phyloP scores from a whole-genome alignment of 2,888 invertebrate genomes.

The Heliconius ismenius region DNA sequence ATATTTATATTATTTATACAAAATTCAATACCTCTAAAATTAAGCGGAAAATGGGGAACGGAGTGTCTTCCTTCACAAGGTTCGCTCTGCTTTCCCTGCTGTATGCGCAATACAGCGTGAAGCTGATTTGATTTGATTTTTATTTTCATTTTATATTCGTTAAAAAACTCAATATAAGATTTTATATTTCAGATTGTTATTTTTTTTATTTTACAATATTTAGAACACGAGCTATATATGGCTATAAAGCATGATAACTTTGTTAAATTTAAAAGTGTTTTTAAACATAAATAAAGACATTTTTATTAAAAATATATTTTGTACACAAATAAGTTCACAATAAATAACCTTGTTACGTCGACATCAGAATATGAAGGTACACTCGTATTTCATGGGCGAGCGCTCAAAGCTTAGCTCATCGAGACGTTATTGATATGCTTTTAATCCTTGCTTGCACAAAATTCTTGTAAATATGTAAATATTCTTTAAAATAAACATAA shows the following conservation, averaged over 20 bases:
- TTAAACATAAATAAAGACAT: background rate
- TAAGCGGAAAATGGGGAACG: background rate
- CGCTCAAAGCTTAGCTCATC: conserved; percentile 51
- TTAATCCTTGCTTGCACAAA: conserved; percentile 52
- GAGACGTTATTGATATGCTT: conserved; percentile 54
- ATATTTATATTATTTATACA: background rate
- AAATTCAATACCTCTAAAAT: background rate
- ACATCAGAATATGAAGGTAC: conserved; percentile 25
- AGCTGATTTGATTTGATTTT: background rate
- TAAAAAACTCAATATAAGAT: background rate
- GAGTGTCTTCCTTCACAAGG: background rate
- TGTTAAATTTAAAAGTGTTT: background rate
- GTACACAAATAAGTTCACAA: conserved; percentile 15
- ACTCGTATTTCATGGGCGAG: conserved; percentile 49
- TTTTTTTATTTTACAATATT: too few relatives aligned
- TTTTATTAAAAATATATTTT: conserved; percentile 14
- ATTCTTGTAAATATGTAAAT: conserved; percentile 43
- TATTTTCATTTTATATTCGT: background rate
- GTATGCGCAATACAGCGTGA: background rate
- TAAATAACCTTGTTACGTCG: conserved; percentile 26
- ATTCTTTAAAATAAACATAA: conserved; percentile 12
- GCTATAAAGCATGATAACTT: background rate
- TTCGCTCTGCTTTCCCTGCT: too few relatives aligned
- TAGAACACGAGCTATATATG: too few relatives aligned
- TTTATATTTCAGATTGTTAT: too few relatives aligned